These are phyloP conservation scores for Raja brachyura DNA, from an alignment of 2,113 vertebrate species.

Conservation along the genomic window DNA sequence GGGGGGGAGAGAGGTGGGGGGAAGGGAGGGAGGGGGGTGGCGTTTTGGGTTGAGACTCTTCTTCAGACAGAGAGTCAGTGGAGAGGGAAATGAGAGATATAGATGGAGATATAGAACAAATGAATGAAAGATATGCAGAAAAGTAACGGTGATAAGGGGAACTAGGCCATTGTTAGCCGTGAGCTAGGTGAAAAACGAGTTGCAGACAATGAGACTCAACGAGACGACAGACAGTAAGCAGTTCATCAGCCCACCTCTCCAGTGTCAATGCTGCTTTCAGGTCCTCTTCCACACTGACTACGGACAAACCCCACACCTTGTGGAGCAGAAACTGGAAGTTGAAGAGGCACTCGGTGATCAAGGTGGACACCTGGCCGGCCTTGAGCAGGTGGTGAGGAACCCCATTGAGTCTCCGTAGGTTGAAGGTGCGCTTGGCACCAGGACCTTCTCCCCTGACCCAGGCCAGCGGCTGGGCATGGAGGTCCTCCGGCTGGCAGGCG, in stretches of 20 bases:
- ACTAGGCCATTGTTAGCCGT: no score
- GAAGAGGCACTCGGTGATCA: conserved; percentile 57
- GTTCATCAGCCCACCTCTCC: conserved; percentile 50
- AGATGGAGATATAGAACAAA: no score
- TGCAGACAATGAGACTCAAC: no score
- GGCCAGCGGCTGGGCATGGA: conserved; percentile 52
- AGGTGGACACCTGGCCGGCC: conserved; percentile 50
- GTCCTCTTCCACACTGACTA: conserved; percentile 57
- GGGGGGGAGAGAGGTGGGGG: no score
- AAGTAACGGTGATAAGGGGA: no score
- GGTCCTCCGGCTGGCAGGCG: not conserved
- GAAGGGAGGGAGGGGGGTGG: no score
- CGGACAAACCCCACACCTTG: conserved; percentile 56
- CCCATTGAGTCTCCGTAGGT: conserved; percentile 55
- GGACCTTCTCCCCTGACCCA: conserved; percentile 49
- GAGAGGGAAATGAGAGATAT: no score
- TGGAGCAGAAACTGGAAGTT: conserved; percentile 61
- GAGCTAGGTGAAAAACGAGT: no score
- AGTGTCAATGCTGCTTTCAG: conserved; percentile 52
- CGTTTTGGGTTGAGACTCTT: no score
- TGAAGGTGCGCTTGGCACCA: conserved; percentile 48
- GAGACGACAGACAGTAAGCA: not conserved
- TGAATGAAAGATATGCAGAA: no score
- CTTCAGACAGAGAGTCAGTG: no score
- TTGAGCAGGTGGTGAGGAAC: conserved; percentile 55